Percentiles rank a stretch among this genome's conserved stretches.
These are phyloP conservation scores for Meghimatium bilineatum DNA, from an alignment of 2,888 invertebrate species.

Conservation along the genomic window DNA sequence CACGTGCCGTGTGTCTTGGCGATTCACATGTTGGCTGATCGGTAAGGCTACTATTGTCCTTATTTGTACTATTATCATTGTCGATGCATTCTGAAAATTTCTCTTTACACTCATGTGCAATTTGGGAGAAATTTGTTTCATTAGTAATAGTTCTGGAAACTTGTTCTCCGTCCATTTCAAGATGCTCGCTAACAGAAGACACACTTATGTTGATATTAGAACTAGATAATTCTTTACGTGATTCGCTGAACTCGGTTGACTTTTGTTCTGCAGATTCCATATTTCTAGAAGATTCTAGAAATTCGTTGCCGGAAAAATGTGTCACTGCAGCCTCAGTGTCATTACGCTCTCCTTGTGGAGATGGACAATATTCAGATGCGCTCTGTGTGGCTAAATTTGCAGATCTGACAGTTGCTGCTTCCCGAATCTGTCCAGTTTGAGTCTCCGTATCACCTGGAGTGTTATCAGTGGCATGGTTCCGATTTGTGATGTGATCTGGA, in stretches of 20 bases:
- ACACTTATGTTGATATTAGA: neutral
- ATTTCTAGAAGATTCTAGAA: neutral
- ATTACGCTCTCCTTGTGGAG: neutral
- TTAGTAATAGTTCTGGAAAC: neutral
- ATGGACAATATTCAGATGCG: neutral
- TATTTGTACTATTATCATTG: neutral
- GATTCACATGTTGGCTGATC: neutral
- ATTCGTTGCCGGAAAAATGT: neutral
- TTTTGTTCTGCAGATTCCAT: neutral
- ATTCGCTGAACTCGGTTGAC: neutral
- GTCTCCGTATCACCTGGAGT: neutral
- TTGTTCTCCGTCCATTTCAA: neutral
- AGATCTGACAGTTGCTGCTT: neutral
- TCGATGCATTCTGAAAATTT: neutral
- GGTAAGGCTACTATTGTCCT: neutral
- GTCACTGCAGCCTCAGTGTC: neutral
- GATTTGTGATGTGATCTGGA: neutral
- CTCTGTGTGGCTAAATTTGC: neutral
- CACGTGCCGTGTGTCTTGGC: neutral
- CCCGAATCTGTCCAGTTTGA: neutral
- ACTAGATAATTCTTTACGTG: neutral
- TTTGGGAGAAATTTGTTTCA: neutral
- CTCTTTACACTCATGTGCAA: neutral
- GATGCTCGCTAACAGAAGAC: neutral
- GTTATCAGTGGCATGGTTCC: neutral